Percentiles rank a stretch among this genome's conserved stretches.
Evolutionary conservation across 2,888 invertebrate genomes (phyloP).

Genomic region (Tubiluchus corallicola): DNA sequence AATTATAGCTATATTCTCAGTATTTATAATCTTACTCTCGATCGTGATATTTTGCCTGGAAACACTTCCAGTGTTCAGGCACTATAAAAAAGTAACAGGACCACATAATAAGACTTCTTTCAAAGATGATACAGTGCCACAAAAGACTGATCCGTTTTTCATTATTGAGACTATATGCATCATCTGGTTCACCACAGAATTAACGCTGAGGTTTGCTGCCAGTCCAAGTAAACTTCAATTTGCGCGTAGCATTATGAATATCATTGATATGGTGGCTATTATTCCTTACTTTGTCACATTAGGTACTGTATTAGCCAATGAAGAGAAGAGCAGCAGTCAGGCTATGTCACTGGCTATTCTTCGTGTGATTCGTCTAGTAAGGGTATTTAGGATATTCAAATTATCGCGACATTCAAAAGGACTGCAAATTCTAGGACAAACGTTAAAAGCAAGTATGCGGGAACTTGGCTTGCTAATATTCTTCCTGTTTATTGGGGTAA

Average conservation of each 20-base stretch:
- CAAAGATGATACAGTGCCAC: constrained; percentile 82
- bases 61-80: constrained; percentile 28
- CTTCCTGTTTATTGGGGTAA: constrained; percentile 29
- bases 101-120: constrained; percentile 27
- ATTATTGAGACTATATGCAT: constrained; percentile 33
- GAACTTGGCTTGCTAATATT: constrained; percentile 32
- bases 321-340: constrained; percentile 25
- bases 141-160: constrained; percentile 26
- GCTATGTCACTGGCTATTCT: constrained; percentile 39
- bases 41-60: constrained; percentile 33
- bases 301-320: background rate
- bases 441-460: constrained; percentile 33
- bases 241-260: constrained; percentile 28
- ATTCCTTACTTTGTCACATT: constrained; percentile 21
- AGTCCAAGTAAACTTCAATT: constrained; percentile 28
- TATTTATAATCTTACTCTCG: constrained; percentile 30
- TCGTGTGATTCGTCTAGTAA: constrained; percentile 66
- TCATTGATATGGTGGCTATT: constrained; percentile 33
- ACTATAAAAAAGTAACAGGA: background rate
- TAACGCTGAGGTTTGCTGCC: constrained; percentile 29
- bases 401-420: constrained; percentile 27
- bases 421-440: constrained; percentile 33
- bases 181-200: constrained; percentile 33
- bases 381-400: background rate
- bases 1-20: constrained; percentile 28